Conservation (phyloP, 30 jellyfish, hydroid and myxozoan genomes). For the Chrysaora quinquecirrha region DNA sequence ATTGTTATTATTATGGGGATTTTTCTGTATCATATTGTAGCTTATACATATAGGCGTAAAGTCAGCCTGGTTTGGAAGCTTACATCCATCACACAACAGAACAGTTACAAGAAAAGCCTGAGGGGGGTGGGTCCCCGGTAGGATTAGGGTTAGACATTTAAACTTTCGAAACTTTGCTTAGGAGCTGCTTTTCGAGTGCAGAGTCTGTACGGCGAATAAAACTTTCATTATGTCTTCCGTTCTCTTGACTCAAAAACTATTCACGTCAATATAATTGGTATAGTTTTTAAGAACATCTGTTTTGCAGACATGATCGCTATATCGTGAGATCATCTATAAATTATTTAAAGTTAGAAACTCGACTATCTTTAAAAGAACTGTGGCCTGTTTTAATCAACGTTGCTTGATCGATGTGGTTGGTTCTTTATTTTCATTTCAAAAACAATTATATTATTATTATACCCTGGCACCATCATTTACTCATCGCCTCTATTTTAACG, state of each 20-base stretch:
- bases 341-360: not conserved
- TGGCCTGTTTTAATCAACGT: not conserved
- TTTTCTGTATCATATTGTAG: too few relatives aligned
- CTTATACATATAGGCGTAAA: too few relatives aligned
- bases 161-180: too few relatives aligned
- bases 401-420: not conserved
- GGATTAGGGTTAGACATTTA: too few relatives aligned
- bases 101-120: too few relatives aligned
- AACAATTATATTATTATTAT: not conserved
- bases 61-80: too few relatives aligned
- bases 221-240: not conserved
- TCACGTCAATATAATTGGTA: not conserved
- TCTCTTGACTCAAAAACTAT: not conserved
- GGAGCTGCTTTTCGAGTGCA: too few relatives aligned
- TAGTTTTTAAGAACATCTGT: not conserved
- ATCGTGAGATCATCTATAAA: not conserved
- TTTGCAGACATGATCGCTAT: not conserved
- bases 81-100: too few relatives aligned
- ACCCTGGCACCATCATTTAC: not conserved
- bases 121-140: too few relatives aligned
- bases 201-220: too few relatives aligned
- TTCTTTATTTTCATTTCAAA: not conserved
- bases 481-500: too few relatives aligned
- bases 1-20: too few relatives aligned
- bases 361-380: not conserved